These are phyloP conservation scores for Iguana delicatissima DNA, from an alignment of 2,797 vertebrate species.

Conservation along the genomic window DNA sequence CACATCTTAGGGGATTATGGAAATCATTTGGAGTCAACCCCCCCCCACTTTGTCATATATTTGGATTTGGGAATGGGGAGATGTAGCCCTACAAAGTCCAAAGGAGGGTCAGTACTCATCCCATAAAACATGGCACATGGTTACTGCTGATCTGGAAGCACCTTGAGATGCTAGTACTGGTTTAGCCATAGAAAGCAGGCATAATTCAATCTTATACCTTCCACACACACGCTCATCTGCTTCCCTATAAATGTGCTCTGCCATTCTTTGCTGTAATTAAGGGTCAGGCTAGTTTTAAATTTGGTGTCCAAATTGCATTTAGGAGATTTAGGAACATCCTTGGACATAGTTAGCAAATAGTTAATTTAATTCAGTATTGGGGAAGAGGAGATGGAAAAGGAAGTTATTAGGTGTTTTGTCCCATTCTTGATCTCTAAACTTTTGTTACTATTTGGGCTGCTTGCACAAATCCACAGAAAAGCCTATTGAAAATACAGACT, in stretches of 20 bases:
- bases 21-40: too few relatives aligned
- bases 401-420: neutral
- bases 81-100: too few relatives aligned
- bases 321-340: neutral
- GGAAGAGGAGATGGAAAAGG: neutral
- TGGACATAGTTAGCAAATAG: neutral
- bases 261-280: neutral
- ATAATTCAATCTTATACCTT: neutral
- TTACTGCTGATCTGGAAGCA: neutral
- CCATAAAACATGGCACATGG: too few relatives aligned
- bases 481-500: neutral
- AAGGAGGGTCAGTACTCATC: too few relatives aligned
- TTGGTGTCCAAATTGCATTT: neutral
- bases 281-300: neutral
- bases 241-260: neutral
- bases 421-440: neutral
- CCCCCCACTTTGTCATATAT: too few relatives aligned
- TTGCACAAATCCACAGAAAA: neutral
- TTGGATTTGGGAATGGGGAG: too few relatives aligned
- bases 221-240: neutral
- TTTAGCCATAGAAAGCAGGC: neutral
- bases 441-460: neutral
- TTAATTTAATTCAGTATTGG: neutral
- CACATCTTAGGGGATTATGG: too few relatives aligned
- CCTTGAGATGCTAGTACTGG: too few relatives aligned